Conservation (phyloP, 2,888 invertebrate species). For the Gandaritis pyraliata region DNA sequence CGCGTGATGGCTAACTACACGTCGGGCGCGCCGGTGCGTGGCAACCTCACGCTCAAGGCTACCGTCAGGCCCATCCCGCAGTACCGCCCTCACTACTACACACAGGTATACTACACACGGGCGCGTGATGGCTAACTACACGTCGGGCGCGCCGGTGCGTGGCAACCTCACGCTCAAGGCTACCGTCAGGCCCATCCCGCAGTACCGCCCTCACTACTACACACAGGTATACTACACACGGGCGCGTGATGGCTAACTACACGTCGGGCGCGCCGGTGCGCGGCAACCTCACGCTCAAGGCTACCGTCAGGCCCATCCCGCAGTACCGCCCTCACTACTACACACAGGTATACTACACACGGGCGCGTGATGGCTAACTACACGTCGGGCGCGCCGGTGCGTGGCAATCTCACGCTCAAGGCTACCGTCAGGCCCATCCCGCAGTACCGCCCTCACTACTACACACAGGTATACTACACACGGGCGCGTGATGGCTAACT, state of each 20-base stretch:
- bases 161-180: constrained; percentile 95
- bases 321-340: constrained; percentile 80
- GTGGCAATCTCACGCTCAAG: constrained; percentile 94
- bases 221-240: constrained; percentile 34
- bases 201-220: constrained; percentile 78
- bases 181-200: constrained; percentile 88
- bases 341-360: constrained; percentile 37
- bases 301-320: constrained; percentile 89
- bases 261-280: constrained; percentile 96
- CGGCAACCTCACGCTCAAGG: constrained; percentile 94
- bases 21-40: constrained; percentile 94
- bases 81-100: constrained; percentile 77
- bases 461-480: constrained; percentile 50
- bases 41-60: constrained; percentile 94
- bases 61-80: constrained; percentile 88
- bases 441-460: constrained; percentile 79
- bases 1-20: constrained; percentile 97
- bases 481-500: too few species aligned
- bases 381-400: constrained; percentile 95
- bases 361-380: too few species aligned
- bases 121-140: too few species aligned
- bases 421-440: constrained; percentile 90
- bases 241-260: too few species aligned
- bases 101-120: constrained; percentile 33
- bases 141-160: constrained; percentile 94